A percentile compares a stretch with the other conserved stretches of the same genome.
Evolutionary conservation across 2,113 vertebrate genomes (phyloP).

Genomic region (Sinocyclocheilus anshuiensis): DNA sequence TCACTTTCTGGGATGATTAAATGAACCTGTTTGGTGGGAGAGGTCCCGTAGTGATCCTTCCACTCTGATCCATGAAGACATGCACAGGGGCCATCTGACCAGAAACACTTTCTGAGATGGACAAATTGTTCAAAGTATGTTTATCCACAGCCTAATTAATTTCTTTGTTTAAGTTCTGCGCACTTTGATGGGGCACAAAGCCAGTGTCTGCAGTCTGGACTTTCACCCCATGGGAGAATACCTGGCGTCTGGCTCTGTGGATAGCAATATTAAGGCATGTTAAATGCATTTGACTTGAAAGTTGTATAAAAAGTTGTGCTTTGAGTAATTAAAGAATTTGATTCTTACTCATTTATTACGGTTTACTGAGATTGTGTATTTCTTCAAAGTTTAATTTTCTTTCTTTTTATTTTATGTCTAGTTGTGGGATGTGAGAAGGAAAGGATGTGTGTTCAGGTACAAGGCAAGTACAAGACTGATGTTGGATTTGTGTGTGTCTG

Average conservation of each 20-base stretch:
- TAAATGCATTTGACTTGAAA: neutral
- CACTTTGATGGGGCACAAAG: constrained; percentile 89
- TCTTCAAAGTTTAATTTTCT: neutral
- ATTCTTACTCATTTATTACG: neutral
- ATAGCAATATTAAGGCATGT: constrained; percentile 93
- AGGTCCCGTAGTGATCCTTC: constrained; percentile 7
- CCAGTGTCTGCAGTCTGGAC: constrained; percentile 90
- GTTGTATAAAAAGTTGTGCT: too few relatives aligned
- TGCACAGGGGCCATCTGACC: constrained; percentile 41
- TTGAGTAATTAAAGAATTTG: neutral
- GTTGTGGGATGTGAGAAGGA: constrained; percentile 96
- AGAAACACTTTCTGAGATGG: neutral
- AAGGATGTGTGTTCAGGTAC: constrained; percentile 92
- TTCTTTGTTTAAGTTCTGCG: constrained; percentile 78
- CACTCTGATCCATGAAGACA: constrained; percentile 23
- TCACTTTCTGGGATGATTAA: constrained; percentile 16
- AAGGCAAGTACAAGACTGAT: constrained; percentile 74
- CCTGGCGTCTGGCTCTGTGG: constrained; percentile 91
- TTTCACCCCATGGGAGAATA: constrained; percentile 92
- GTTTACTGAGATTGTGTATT: neutral
- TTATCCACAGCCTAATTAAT: neutral
- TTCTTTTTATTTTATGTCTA: constrained; percentile 59
- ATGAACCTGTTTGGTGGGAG: constrained; percentile 38
- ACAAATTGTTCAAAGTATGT: too few relatives aligned
- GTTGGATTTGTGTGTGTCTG: neutral